phyloP scores from a whole-genome alignment of 2,113 vertebrate species.

The Redunca redunca region DNA sequence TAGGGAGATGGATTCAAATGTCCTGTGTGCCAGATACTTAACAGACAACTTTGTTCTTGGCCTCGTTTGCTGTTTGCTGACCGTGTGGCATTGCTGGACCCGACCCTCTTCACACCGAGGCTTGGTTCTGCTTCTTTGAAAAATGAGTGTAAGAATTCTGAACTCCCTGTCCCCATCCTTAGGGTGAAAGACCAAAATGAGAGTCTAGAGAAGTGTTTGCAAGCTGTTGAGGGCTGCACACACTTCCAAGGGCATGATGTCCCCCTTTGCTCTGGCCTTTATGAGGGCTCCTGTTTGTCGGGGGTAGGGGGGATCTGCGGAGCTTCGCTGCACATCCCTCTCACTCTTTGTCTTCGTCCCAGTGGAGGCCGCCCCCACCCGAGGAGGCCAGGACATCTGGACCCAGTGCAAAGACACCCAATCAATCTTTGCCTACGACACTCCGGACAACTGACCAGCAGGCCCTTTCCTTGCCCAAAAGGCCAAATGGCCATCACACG shows the following conservation, averaged over 20 bases:
- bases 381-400: background rate
- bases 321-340: fast-evolving
- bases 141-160: background rate
- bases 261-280: background rate
- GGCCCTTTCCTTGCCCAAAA: background rate
- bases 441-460: background rate
- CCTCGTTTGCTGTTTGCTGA: background rate
- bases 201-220: background rate
- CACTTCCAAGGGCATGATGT: fast-evolving
- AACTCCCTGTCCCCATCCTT: background rate
- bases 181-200: background rate
- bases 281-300: background rate
- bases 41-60: background rate
- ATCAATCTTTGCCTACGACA: background rate
- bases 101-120: background rate
- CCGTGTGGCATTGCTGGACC: fast-evolving
- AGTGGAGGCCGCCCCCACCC: background rate
- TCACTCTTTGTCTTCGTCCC: background rate
- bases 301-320: fast-evolving
- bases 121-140: no score
- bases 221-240: background rate
- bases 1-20: background rate
- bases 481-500: background rate
- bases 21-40: no score
- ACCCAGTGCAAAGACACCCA: background rate